These are phyloP conservation scores for Amphipyra tragopoginis DNA, from an alignment of 2,888 invertebrate genomes.

Conservation along the genomic window DNA sequence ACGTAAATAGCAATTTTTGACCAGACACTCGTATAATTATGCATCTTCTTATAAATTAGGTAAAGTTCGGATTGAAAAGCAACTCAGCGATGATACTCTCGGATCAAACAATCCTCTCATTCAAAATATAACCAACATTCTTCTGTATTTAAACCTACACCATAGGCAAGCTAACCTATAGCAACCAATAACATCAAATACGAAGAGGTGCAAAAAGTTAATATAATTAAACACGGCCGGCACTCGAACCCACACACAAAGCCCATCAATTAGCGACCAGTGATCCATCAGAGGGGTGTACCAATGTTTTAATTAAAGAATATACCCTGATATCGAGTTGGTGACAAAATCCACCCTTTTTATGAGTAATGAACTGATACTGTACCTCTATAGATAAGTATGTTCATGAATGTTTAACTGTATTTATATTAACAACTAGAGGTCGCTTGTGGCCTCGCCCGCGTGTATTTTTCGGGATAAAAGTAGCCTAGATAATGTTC, in stretches of 20 bases:
- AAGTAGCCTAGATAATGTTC: too few relatives aligned
- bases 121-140: too few relatives aligned
- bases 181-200: conserved; percentile 18
- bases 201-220: conserved; percentile 57
- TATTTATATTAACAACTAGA: too few relatives aligned
- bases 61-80: too few relatives aligned
- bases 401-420: too few relatives aligned
- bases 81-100: too few relatives aligned
- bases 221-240: conserved; percentile 58
- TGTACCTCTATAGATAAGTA: background rate
- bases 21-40: too few relatives aligned
- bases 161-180: background rate
- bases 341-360: conserved; percentile 57
- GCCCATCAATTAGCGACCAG: conserved; percentile 71
- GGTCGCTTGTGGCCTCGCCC: too few relatives aligned
- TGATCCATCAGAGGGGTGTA: conserved; percentile 73
- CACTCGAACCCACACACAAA: conserved; percentile 56
- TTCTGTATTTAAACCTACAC: background rate
- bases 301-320: conserved; percentile 75
- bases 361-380: conserved; percentile 46
- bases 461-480: too few relatives aligned
- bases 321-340: conserved; percentile 57
- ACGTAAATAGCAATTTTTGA: too few relatives aligned
- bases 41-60: too few relatives aligned
- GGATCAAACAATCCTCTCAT: too few relatives aligned